Evolutionary conservation across 1,140 invertebrate genomes (phyloP).

Genomic region (Lasioglossum albipes): DNA sequence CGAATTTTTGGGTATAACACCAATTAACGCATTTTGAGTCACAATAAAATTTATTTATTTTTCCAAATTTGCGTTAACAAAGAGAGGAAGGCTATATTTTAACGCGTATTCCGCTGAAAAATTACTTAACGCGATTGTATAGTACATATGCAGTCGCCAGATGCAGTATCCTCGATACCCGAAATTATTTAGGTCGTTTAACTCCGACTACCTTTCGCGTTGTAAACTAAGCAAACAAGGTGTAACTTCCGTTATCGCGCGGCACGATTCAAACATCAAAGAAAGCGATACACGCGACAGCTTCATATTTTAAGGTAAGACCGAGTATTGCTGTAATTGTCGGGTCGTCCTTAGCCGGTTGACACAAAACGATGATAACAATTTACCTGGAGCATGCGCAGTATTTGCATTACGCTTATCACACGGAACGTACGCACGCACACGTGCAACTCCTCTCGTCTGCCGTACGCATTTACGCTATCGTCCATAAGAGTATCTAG

Average conservation of each 20-base stretch:
- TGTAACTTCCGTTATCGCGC: background rate
- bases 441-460: background rate
- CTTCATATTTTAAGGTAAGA: background rate
- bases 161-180: background rate
- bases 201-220: background rate
- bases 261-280: background rate
- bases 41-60: too few relatives aligned
- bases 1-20: too few relatives aligned
- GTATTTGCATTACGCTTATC: constrained; percentile 31
- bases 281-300: background rate
- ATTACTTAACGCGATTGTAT: too few relatives aligned
- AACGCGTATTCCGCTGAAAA: too few relatives aligned
- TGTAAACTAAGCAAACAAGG: background rate
- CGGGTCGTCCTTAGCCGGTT: background rate
- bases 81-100: too few relatives aligned
- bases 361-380: background rate
- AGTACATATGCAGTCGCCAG: background rate
- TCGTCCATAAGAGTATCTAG: too few relatives aligned
- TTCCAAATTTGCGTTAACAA: too few relatives aligned
- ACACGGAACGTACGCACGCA: background rate
- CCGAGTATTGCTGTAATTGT: background rate
- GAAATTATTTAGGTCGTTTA: background rate
- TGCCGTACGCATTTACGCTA: background rate
- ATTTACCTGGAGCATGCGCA: background rate
- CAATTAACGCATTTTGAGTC: too few relatives aligned